These are phyloP conservation scores for Aurelia sp. DNA, from an alignment of 30 jellyfish, hydroid and myxozoan species.

Conservation along the genomic window DNA sequence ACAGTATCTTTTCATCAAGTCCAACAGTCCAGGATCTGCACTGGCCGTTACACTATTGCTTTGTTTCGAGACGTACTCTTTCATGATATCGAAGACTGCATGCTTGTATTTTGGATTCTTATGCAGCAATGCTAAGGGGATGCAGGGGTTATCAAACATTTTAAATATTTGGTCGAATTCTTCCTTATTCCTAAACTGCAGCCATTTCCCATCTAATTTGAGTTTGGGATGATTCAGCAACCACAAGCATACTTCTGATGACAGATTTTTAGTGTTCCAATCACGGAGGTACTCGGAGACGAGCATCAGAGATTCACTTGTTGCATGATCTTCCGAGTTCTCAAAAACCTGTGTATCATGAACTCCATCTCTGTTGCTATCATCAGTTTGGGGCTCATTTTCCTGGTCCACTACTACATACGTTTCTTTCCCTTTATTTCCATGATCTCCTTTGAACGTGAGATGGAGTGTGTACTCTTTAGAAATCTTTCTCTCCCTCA, in stretches of 20 bases:
- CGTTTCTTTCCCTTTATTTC: slow-evolving; percentile 37
- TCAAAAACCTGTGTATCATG: not conserved
- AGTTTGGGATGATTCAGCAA: slow-evolving; percentile 23
- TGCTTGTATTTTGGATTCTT: slow-evolving; percentile 36
- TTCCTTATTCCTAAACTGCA: slow-evolving; percentile 23
- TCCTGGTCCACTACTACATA: slow-evolving; percentile 72
- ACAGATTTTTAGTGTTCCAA: slow-evolving; percentile 59
- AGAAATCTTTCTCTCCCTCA: slow-evolving; percentile 6
- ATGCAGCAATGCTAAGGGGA: slow-evolving; percentile 49
- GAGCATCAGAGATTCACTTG: slow-evolving; percentile 29
- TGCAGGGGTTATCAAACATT: slow-evolving; percentile 58
- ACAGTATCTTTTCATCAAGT: slow-evolving; percentile 35
- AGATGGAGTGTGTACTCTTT: slow-evolving; percentile 52
- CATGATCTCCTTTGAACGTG: slow-evolving; percentile 48
- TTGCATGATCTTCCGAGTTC: slow-evolving; percentile 4
- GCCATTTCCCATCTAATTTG: slow-evolving; percentile 16
- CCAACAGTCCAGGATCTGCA: slow-evolving; percentile 2
- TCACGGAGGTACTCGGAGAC: slow-evolving; percentile 42
- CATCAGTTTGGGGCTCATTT: not conserved
- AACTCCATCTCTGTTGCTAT: not conserved
- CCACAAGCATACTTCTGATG: slow-evolving; percentile 54
- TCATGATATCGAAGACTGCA: slow-evolving; percentile 24
- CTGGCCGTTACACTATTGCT: not conserved
- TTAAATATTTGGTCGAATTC: slow-evolving; percentile 28
- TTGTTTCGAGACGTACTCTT: not conserved